A percentile compares a stretch with the other conserved stretches of the same genome.
Evolutionary conservation across 1,140 invertebrate species (phyloP).

Genomic region (Nebria ingens): DNA sequence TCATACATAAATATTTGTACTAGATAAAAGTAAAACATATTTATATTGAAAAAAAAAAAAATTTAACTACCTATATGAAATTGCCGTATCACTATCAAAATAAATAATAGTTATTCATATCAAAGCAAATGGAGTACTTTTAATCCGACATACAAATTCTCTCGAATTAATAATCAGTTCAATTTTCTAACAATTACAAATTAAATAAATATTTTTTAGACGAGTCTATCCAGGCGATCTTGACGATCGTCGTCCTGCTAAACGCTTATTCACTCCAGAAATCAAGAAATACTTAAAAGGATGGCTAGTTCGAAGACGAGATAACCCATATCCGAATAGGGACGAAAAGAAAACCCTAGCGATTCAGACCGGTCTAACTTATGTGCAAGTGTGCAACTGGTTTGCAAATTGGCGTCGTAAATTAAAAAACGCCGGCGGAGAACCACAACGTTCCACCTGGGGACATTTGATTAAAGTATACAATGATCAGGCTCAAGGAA

Average conservation of each 20-base stretch:
- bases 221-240: slow-evolving; percentile 33
- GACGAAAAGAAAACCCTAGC: slow-evolving; percentile 60
- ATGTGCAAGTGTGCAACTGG: slow-evolving; percentile 66
- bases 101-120: no score
- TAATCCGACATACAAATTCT: no score
- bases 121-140: no score
- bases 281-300: slow-evolving; percentile 61
- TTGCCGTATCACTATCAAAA: no score
- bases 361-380: slow-evolving; percentile 55
- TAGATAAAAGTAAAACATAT: no score
- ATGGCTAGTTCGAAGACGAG: slow-evolving; percentile 56
- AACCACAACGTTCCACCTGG: slow-evolving; percentile 54
- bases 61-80: no score
- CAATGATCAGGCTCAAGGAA: slow-evolving; percentile 56
- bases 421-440: slow-evolving; percentile 55
- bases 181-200: neutral
- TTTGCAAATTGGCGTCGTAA: slow-evolving; percentile 66
- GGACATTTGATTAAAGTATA: slow-evolving; percentile 60
- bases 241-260: slow-evolving; percentile 47
- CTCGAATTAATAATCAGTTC: no score
- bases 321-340: slow-evolving; percentile 61
- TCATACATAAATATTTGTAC: no score
- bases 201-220: neutral
- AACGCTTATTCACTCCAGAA: slow-evolving; percentile 60
- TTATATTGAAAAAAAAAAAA: no score